Base-by-base conservation (phyloP, 2,113 vertebrate species). In the Barbus barbus region DNA sequence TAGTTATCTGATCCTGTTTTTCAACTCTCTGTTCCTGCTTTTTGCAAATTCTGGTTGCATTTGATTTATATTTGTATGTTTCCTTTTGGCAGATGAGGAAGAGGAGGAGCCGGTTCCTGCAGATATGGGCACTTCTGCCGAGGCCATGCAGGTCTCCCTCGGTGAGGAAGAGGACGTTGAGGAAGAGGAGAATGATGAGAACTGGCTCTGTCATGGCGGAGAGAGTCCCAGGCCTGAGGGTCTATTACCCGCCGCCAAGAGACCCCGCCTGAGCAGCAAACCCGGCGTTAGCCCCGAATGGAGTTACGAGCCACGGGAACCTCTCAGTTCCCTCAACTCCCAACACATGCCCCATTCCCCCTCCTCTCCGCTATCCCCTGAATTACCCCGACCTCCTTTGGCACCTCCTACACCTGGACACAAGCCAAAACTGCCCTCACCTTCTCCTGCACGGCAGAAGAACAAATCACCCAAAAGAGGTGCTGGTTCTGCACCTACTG, bases 101-200 rank as follows among this genome's bases (percentile, higher is more conserved):
- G 98, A 99, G 85, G 98, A 99, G 84, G 98, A 99, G 72, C 97
- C 97, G 85, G 97, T 97, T 63, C 97, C 95, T 58, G 94, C 96
- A 0, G 98, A 99, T 93, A 98, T 97, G 88, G 98, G 98, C 53
- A 99, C 98, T 3, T 99, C 98, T 46, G 98, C 98, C 9, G 98
- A 99, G 92, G 97, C 98, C 85, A 99, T 99, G 98, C 98, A 99
- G 79, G 98, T 99, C 85, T 96, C 97, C 18, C 83, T 98, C 92
- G 98, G 97, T 73, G 96, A 96, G 85, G 96, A 97, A 14, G 98
- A 95, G 84, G 97, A 98, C 14, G 92, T 97, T 86, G 98, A 98
- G 82, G 98, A 98, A 72, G 89, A 99, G 0, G 95, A 98, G 89
- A 99, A 99, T 60, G 97, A 99, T 88, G 98, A 99, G 93, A 99